Evolutionary conservation across 1,140 invertebrate species (phyloP).

Genomic region (Lepidurus packardi): DNA sequence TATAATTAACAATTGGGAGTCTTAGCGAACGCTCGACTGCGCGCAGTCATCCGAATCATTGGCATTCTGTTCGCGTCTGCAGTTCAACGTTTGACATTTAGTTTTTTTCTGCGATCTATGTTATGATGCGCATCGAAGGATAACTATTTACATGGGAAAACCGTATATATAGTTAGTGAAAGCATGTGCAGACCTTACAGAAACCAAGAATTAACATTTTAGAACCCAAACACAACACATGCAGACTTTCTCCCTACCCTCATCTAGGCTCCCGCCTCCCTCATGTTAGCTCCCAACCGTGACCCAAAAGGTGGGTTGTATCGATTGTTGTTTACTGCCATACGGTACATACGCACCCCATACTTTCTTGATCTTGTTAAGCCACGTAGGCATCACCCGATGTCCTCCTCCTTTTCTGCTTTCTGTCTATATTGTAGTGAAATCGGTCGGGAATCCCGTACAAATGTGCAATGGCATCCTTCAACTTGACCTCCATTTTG

Average conservation of each 20-base stretch:
- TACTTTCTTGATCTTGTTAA: not conserved
- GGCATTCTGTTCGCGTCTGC: no score
- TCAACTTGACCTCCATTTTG: conserved; percentile 13
- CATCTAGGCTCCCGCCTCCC: not conserved
- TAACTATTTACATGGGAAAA: not conserved
- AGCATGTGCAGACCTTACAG: not conserved
- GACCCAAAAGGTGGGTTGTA: not conserved
- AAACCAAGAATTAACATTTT: not conserved
- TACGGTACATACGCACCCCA: not conserved
- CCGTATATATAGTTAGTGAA: not conserved
- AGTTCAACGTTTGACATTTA: not conserved
- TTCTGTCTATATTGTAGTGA: not conserved
- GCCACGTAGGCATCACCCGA: not conserved
- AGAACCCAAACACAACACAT: not conserved
- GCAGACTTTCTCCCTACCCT: not conserved
- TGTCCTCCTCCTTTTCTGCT: not conserved
- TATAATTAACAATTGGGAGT: not conserved
- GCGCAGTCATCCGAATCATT: no score
- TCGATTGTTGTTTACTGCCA: not conserved
- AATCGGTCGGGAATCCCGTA: not conserved
- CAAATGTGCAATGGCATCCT: not conserved
- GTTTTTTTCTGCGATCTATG: not conserved
- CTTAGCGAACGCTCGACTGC: no score
- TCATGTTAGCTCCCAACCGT: not conserved
- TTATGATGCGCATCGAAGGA: not conserved